These are phyloP conservation scores for Lithobates sylvaticus DNA, from an alignment of 2,797 vertebrate species.

Conservation along the genomic window DNA sequence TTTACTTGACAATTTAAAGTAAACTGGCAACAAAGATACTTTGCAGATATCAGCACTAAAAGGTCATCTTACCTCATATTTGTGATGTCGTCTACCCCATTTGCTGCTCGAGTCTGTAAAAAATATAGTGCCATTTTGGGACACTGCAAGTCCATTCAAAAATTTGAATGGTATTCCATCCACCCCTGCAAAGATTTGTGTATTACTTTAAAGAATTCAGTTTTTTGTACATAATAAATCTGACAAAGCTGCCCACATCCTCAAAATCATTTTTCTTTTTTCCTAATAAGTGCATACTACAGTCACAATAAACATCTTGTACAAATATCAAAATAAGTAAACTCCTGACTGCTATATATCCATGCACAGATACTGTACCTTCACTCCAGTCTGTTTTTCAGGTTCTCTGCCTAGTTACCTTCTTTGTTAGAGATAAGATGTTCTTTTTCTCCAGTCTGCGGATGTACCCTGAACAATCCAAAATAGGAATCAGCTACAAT, in stretches of 20 bases:
- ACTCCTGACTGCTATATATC: too few species aligned
- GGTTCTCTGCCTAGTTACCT: slow-evolving; percentile 64
- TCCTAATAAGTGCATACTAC: too few species aligned
- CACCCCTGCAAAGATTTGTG: slow-evolving; percentile 67
- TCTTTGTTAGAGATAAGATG: slow-evolving; percentile 72
- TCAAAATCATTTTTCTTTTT: too few species aligned
- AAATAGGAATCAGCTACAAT: slow-evolving; percentile 79
- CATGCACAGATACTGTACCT: too few species aligned
- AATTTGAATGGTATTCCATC: slow-evolving; percentile 77
- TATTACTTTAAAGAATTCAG: not conserved
- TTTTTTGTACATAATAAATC: not conserved
- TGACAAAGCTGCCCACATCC: too few species aligned
- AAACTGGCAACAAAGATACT: too few species aligned
- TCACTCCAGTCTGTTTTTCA: not conserved
- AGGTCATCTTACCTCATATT: slow-evolving; percentile 72
- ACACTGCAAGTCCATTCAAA: slow-evolving; percentile 78
- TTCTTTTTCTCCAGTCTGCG: slow-evolving; percentile 74
- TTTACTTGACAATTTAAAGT: too few species aligned
- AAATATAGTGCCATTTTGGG: slow-evolving; percentile 73
- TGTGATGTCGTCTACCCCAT: slow-evolving; percentile 78
- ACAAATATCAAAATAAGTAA: too few species aligned
- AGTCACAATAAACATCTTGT: too few species aligned
- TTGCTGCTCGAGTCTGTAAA: slow-evolving; percentile 82
- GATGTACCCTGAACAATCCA: slow-evolving; percentile 75
- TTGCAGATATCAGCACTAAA: not conserved